Percentiles rank a stretch among this genome's conserved stretches.
phyloP scores from a whole-genome alignment of 2,888 invertebrate species.

The Apamea monoglypha region DNA sequence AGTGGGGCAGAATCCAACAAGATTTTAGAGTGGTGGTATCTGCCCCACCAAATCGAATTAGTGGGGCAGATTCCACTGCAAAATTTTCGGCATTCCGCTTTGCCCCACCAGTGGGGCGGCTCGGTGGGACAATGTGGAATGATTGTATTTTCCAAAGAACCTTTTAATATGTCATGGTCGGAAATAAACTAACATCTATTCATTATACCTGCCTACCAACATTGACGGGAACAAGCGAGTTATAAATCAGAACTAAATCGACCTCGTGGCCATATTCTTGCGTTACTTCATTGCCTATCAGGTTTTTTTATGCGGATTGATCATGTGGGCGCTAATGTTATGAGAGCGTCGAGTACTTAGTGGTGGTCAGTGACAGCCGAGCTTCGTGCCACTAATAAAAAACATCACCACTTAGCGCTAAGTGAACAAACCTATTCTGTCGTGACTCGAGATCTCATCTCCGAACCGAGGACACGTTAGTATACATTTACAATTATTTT shows the following conservation, averaged over 20 bases:
- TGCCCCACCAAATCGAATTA: background rate
- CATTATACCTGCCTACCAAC: background rate
- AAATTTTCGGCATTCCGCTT: background rate
- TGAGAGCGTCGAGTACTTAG: constrained; percentile 13
- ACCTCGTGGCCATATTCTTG: constrained; percentile 8
- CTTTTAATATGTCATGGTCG: constrained; percentile 13
- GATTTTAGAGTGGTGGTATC: background rate
- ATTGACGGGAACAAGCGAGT: background rate
- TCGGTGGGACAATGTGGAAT: background rate
- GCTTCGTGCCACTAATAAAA: constrained; percentile 17
- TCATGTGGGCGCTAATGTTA: constrained; percentile 14
- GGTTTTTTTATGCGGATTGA: constrained; percentile 2
- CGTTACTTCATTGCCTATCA: constrained; percentile 16
- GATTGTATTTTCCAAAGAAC: background rate
- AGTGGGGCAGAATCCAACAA: background rate
- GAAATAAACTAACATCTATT: constrained; percentile 10
- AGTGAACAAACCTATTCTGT: constrained; percentile 32
- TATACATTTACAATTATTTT: constrained; percentile 33
- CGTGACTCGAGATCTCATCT: constrained; percentile 32
- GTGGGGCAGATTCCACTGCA: background rate
- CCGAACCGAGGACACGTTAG: constrained; percentile 12
- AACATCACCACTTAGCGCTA: constrained; percentile 24
- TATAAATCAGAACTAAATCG: constrained; percentile 14
- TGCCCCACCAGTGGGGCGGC: background rate
- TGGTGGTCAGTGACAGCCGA: constrained; percentile 4